phyloP scores from a whole-genome alignment of 2,888 invertebrate genomes.

The Phyllotreta striolata region DNA sequence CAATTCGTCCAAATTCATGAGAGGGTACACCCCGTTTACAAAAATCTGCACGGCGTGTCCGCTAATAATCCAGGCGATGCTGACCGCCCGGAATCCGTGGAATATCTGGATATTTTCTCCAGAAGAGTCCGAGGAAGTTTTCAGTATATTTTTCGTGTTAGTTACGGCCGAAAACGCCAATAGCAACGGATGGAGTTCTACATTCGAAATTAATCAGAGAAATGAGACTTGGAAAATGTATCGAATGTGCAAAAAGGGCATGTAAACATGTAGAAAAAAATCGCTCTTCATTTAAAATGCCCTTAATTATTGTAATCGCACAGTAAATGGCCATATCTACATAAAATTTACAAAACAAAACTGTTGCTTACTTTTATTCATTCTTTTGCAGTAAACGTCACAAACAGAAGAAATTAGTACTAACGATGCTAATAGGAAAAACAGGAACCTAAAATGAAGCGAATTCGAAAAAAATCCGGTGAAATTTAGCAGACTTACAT shows the following conservation, averaged over 20 bases:
- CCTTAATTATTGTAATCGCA: background rate
- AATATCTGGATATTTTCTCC: constrained; percentile 48
- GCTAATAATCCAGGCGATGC: constrained; percentile 51
- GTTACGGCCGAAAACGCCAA: constrained; percentile 47
- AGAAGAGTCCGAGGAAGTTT: constrained; percentile 33
- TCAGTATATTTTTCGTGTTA: constrained; percentile 48
- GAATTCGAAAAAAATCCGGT: constrained; percentile 12
- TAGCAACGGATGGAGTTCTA: constrained; percentile 36
- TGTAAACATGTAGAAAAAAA: background rate
- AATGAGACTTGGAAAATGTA: constrained; percentile 15
- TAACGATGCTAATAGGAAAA: constrained; percentile 33
- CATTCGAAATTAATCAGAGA: background rate
- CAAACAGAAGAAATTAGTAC: constrained; percentile 41
- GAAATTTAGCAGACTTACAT: constrained; percentile 42
- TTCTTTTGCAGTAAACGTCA: constrained; percentile 40
- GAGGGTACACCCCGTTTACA: constrained; percentile 11
- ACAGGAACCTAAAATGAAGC: constrained; percentile 39
- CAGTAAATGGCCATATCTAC: no score
- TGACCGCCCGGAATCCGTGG: constrained; percentile 48
- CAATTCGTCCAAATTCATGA: constrained; percentile 21
- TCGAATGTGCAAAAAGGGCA: background rate
- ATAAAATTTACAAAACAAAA: no score
- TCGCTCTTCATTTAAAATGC: background rate
- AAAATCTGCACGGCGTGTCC: constrained; percentile 44
- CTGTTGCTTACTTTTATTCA: constrained; percentile 31